These are phyloP conservation scores for Dendronephthya gigantea DNA, from an alignment of 64 coral and sea anemone species.

Conservation along the genomic window DNA sequence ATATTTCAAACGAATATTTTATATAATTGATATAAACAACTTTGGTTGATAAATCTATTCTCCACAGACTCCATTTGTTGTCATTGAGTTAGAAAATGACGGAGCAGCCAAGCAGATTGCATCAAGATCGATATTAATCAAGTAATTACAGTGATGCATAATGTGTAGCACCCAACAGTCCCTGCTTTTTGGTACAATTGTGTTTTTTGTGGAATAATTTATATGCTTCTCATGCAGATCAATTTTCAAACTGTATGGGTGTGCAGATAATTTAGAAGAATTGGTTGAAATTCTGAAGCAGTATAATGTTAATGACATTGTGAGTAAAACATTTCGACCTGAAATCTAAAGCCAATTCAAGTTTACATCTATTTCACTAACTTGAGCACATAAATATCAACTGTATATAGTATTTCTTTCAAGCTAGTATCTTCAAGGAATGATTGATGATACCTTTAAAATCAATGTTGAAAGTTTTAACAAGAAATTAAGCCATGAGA, in stretches of 20 bases:
- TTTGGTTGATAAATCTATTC: neutral
- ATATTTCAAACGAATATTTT: no score
- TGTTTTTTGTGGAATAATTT: no score
- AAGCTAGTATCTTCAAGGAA: neutral
- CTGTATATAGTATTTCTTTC: neutral
- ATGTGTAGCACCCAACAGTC: no score
- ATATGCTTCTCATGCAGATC: slow-evolving; percentile 29
- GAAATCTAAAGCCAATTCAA: no score
- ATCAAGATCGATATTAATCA: slow-evolving; percentile 43
- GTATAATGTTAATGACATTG: slow-evolving; percentile 45
- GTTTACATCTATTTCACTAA: no score
- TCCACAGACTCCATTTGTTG: slow-evolving; percentile 20
- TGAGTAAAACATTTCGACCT: neutral
- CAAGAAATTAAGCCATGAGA: neutral
- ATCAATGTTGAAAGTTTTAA: slow-evolving; percentile 6
- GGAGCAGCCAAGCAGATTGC: slow-evolving; percentile 9
- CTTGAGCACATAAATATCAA: neutral
- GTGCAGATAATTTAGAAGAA: slow-evolving; percentile 33
- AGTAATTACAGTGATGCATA: slow-evolving; percentile 21
- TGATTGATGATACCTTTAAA: slow-evolving; percentile 5
- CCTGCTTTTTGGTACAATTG: no score
- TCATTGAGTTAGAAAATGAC: slow-evolving; percentile 16
- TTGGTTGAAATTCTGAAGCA: slow-evolving; percentile 21
- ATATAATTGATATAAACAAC: no score
- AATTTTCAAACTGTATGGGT: slow-evolving; percentile 53